Evolutionary conservation across 2,113 vertebrate species (phyloP), one percentile per base, ranked within the genome.

Genomic region (Notechis scutatus): DNA sequence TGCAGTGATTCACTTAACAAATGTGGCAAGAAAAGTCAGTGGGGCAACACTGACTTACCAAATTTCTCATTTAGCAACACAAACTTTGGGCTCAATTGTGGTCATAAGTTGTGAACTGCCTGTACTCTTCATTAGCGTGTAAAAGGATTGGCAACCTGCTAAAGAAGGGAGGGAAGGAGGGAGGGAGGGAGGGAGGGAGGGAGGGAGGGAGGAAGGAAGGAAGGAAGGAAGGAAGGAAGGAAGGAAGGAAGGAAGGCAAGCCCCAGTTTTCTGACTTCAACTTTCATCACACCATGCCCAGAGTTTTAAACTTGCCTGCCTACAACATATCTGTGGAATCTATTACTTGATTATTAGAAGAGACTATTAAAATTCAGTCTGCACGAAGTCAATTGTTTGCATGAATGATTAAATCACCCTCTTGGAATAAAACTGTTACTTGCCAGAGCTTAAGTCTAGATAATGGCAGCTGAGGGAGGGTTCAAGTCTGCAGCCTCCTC

Each of bases 221-320:
- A 1, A 26, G 29, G 29, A 2, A 59, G 57, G 57, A 9, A 8
- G 7, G 57, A 5, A 5, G 26, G 11, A n/a, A n/a, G 61, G 26
- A 3, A 26, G 29, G 29, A 5, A n/a, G 11, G 12, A 10, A 26
- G 29, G 29, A 1, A n/a, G 64, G 12, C 0, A 69, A n/a, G 29
- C 6, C 69, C 3, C 18, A 81, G 34, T 21, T 39, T 39, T 81
- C 69, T 21, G 69, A 81, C n/a, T 81, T 39, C 34, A 81, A 81
- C 3, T 81, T 81, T 81, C 34, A 21, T 81, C 14, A 81, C 2
- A 81, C 15, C 69, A 81, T 81, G 6, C 34, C 69, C 34, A 81
- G 18, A 39, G 1, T 81, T 39, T 39, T 81, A 81, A 81, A 81
- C 69, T 81, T 81, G 18, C 34, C 69, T 81, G 34, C 34, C 21